Evolutionary conservation across 2,888 invertebrate genomes (phyloP), one percentile per base, ranked within the genome.

Genomic region (Ormyrus nitidulus): DNA sequence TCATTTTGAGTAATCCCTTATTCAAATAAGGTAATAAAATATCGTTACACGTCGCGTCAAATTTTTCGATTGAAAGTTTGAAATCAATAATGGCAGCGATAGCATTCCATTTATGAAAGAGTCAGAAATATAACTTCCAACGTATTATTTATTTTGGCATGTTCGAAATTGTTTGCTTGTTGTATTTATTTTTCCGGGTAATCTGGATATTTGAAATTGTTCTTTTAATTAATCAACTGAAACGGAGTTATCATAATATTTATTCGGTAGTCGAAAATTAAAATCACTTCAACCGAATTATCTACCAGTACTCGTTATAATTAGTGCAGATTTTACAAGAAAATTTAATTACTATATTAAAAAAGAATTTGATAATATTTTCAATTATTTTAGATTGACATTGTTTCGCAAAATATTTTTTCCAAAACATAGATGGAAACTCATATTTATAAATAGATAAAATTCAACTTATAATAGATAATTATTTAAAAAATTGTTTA

Each of bases 91-190:
- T 6, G 54, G 34, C 48, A 56, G 34, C 10, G 46, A 44, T 73
- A 46, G 34, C 54, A 62, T 54, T 73, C 54, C 13, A 13, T 61
- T 13, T n/a, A 66, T 66, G 19, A 19, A 19, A 19, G 19, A 19
- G 19, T 19, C 19, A 19, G 19, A 19, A 19, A 19, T 19, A 49
- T 44, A 66, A 19, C 8, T 53, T 10, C 59, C 34, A 51, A 53
- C 61, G 13, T 19, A 19, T 73, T 73, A 73, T 73, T 73, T 73
- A 64, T 73, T 62, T 62, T 73, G 9, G 13, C 54, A 19, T n/a
- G 19, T 6, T 13, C 34, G 19, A 19, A 19, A 19, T 19, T 19
- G 19, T 19, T 19, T 19, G 1, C 19, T 19, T 19, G 19, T 19
- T 19, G 19, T 19, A 19, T 19, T 19, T 19, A 19, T 19, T 19